Evolutionary conservation across 2,797 vertebrate species (phyloP).

Genomic region (Scolopax bukidnonensis): DNA sequence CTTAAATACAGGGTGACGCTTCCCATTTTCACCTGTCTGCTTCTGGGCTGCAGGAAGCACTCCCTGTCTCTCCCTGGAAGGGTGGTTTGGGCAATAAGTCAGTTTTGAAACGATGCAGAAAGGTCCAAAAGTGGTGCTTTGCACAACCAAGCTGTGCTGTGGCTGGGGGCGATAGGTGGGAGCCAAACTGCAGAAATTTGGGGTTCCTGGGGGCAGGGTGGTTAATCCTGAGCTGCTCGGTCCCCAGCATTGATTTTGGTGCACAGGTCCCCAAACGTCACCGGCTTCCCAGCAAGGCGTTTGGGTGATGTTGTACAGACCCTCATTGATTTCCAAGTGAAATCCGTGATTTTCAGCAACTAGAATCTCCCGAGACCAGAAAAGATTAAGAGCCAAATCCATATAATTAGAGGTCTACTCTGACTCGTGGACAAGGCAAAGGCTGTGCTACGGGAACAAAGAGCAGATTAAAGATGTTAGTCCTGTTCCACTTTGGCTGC

Average conservation of each 20-base stretch:
- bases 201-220: not conserved
- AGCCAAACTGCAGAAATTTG: not conserved
- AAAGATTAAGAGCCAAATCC: conserved; percentile 63
- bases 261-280: not conserved
- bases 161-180: not conserved
- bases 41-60: not conserved
- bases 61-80: not conserved
- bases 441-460: conserved; percentile 33
- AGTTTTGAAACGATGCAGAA: not conserved
- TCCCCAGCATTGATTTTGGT: not conserved
- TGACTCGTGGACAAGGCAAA: conserved; percentile 46
- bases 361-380: conserved; percentile 8
- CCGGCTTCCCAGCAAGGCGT: not conserved
- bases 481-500: conserved; percentile 17
- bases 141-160: not conserved
- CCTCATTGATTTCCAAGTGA: conserved; percentile 26
- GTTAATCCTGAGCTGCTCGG: not conserved
- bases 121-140: not conserved
- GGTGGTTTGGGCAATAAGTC: not conserved
- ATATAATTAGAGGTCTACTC: conserved; percentile 33
- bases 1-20: not conserved
- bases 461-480: conserved; percentile 33
- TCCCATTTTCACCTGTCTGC: conserved; percentile 4
- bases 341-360: conserved; percentile 60
- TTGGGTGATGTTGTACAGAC: conserved; percentile 47